A percentile compares a stretch with the other conserved stretches of the same genome.
These are phyloP conservation scores for Porites australiensis DNA, from an alignment of 64 coral and sea anemone species.

Conservation along the genomic window DNA sequence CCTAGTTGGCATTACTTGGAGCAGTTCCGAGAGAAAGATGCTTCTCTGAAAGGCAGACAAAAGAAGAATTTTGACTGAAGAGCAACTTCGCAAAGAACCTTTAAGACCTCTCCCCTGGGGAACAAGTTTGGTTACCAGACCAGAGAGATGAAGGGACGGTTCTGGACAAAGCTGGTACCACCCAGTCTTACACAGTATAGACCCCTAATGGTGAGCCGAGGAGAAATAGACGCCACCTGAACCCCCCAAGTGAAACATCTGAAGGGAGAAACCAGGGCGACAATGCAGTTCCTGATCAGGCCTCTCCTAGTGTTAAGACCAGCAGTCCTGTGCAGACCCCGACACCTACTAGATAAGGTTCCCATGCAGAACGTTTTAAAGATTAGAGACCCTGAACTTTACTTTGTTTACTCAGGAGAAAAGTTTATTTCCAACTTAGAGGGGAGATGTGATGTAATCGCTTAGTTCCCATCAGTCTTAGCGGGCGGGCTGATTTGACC, in stretches of 20 bases:
- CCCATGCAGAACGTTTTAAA: no score
- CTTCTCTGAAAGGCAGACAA: conserved; percentile 56
- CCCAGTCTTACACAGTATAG: not conserved
- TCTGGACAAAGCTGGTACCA: not conserved
- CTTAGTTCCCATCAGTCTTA: no score
- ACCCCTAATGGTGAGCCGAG: not conserved
- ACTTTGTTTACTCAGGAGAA: no score
- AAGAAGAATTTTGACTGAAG: conserved; percentile 24
- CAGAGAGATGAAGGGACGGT: not conserved
- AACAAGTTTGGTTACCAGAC: conserved; percentile 20
- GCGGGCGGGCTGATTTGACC: no score
- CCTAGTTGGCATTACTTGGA: conserved; percentile 54
- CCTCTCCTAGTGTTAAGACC: no score
- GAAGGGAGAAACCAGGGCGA: not conserved
- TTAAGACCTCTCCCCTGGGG: not conserved
- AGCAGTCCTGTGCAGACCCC: no score
- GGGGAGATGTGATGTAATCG: no score
- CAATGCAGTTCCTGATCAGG: not conserved
- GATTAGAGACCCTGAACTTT: no score
- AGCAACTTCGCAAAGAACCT: conserved; percentile 2
- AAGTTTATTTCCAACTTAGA: no score
- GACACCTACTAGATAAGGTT: no score
- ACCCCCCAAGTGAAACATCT: not conserved
- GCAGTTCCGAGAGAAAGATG: conserved; percentile 60
- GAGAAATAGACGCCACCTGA: conserved; percentile 43